Evolutionary conservation across 2,797 vertebrate species (phyloP).

Genomic region (Oryzias dopingdopingensis): DNA sequence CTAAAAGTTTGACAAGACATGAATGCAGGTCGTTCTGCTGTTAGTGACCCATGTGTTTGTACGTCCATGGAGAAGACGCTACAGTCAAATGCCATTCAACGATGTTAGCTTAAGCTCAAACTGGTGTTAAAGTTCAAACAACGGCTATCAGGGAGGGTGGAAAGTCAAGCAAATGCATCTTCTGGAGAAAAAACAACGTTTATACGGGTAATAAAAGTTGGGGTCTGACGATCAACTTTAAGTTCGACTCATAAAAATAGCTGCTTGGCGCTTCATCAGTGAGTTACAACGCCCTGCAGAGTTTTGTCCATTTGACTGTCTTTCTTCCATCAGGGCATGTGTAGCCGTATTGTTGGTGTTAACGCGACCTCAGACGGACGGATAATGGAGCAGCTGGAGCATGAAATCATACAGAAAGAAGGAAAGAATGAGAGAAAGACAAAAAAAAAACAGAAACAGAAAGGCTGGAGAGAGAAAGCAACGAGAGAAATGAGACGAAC

Average conservation of each 20-base stretch:
- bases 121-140: no score
- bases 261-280: no score
- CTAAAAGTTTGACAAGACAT: no score
- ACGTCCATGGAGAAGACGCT: no score
- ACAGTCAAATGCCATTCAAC: no score
- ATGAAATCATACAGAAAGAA: constrained; percentile 68
- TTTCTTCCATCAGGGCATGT: constrained; percentile 43
- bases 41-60: no score
- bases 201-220: no score
- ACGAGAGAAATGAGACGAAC: constrained; percentile 28
- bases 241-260: background rate
- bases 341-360: constrained; percentile 66
- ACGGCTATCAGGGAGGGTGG: no score
- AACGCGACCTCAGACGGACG: constrained; percentile 68
- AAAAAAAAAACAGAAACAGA: constrained; percentile 10
- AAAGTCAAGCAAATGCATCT: no score
- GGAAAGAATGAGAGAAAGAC: constrained; percentile 15
- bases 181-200: no score
- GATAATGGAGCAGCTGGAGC: constrained; percentile 73
- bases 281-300: constrained; percentile 2
- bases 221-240: background rate
- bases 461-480: constrained; percentile 16
- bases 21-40: no score
- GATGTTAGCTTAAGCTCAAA: no score
- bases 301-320: constrained; percentile 15